phyloP scores from a whole-genome alignment of 2,797 vertebrate species.

The Hylomyscus alleni region DNA sequence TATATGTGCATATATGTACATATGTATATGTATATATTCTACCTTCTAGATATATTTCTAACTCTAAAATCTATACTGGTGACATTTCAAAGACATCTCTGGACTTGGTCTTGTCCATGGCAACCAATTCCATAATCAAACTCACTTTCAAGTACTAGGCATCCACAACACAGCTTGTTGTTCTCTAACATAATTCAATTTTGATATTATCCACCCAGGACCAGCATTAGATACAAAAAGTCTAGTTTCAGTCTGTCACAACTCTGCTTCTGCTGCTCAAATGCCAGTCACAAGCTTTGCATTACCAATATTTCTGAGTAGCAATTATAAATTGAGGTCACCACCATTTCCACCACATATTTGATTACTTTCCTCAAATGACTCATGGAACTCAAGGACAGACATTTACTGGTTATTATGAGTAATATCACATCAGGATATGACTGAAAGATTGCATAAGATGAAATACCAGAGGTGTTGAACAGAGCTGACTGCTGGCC shows the following conservation, averaged over 20 bases:
- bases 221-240: background rate
- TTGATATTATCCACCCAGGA: background rate
- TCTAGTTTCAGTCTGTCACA: background rate
- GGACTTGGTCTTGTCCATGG: background rate
- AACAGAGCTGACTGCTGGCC: background rate
- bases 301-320: background rate
- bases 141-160: background rate
- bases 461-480: background rate
- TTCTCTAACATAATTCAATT: background rate
- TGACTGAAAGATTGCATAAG: background rate
- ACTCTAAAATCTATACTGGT: background rate
- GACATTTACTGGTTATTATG: background rate
- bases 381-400: background rate
- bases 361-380: background rate
- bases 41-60: background rate
- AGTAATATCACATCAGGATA: background rate
- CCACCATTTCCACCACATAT: background rate
- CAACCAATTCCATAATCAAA: background rate
- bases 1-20: no score
- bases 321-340: background rate
- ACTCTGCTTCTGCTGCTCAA: background rate
- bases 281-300: background rate
- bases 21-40: background rate
- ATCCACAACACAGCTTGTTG: background rate
- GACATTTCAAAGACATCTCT: background rate